Conservation (phyloP, 1,140 invertebrate species). For the Cherax quadricarinatus region DNA sequence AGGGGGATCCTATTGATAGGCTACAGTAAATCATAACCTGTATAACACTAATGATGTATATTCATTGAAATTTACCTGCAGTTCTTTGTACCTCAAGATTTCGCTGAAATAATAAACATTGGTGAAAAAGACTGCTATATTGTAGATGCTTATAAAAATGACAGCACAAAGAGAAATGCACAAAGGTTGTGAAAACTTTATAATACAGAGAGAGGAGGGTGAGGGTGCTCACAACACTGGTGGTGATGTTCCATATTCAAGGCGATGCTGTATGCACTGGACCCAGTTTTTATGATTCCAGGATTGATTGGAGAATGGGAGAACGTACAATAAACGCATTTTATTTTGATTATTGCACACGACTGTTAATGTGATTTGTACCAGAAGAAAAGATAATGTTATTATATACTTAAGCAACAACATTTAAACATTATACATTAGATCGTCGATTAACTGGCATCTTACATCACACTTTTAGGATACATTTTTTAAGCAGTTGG, state of each 20-base stretch:
- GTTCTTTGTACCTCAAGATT: slow-evolving; percentile 71
- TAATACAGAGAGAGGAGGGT: slow-evolving; percentile 2
- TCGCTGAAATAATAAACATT: slow-evolving; percentile 64
- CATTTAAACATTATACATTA: not conserved
- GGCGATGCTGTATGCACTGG: slow-evolving; percentile 49
- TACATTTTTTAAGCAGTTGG: too few species aligned
- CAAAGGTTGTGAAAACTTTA: slow-evolving; percentile 46
- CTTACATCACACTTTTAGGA: too few species aligned
- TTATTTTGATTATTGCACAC: slow-evolving; percentile 70
- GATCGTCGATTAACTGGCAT: too few species aligned
- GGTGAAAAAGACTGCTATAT: slow-evolving; percentile 53
- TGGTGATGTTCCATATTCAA: slow-evolving; percentile 25
- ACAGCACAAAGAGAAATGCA: slow-evolving; percentile 63
- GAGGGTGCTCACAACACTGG: slow-evolving; percentile 8
- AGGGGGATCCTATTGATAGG: slow-evolving; percentile 52
- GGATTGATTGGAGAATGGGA: slow-evolving; percentile 33
- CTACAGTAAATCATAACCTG: slow-evolving; percentile 68
- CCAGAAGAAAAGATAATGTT: slow-evolving; percentile 40
- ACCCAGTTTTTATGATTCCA: slow-evolving; percentile 61
- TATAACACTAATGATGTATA: slow-evolving; percentile 70
- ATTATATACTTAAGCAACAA: slow-evolving; percentile 41
- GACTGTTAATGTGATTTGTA: slow-evolving; percentile 57
- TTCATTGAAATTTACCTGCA: slow-evolving; percentile 70
- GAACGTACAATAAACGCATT: slow-evolving; percentile 66
- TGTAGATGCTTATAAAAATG: slow-evolving; percentile 47